phyloP scores from a whole-genome alignment of 2,888 invertebrate species.

The Drosophila ezoana region DNA sequence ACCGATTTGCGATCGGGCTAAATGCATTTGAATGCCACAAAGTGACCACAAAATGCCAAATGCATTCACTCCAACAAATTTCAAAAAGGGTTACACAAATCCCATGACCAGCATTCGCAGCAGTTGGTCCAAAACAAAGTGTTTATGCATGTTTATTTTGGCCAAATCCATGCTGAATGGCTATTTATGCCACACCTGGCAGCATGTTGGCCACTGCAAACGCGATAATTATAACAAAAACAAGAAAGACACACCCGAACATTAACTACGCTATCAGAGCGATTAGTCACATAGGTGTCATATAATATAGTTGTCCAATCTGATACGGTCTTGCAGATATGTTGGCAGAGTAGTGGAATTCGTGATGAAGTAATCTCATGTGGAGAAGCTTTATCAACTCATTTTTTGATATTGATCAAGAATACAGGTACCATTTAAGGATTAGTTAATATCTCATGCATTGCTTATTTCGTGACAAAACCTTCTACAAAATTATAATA shows the following conservation, averaged over 20 bases:
- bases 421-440: too few species aligned
- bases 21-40: constrained; percentile 63
- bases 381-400: too few species aligned
- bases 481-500: too few species aligned
- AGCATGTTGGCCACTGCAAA: background rate
- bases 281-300: too few species aligned
- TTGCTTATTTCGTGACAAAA: too few species aligned
- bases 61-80: constrained; percentile 42
- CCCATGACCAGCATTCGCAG: background rate
- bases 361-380: too few species aligned
- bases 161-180: background rate
- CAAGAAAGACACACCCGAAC: too few species aligned
- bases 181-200: constrained; percentile 9
- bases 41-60: constrained; percentile 70
- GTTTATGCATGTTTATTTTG: constrained; percentile 7
- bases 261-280: background rate
- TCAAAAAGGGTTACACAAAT: constrained; percentile 21
- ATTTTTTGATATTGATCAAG: too few species aligned
- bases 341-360: too few species aligned
- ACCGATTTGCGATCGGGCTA: constrained; percentile 54
- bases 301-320: too few species aligned
- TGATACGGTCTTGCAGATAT: too few species aligned
- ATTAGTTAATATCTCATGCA: too few species aligned
- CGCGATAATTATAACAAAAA: background rate
- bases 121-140: background rate